phyloP scores from a whole-genome alignment of 1,140 invertebrate genomes.

The Colletes latitarsis region DNA sequence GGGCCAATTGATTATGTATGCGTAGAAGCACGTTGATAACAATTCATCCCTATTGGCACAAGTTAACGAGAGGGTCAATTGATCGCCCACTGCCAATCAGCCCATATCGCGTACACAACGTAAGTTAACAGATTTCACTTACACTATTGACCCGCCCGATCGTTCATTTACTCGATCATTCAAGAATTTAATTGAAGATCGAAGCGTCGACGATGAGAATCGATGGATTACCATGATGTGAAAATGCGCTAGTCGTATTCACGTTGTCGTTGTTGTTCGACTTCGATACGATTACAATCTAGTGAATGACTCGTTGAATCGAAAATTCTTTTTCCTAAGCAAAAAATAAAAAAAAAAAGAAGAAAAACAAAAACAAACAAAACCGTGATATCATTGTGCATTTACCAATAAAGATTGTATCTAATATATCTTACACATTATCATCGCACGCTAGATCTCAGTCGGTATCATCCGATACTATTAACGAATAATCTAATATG shows the following conservation, averaged over 20 bases:
- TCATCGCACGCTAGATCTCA: slow-evolving; percentile 14
- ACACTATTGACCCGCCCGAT: slow-evolving; percentile 73
- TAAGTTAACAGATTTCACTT: slow-evolving; percentile 77
- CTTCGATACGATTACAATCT: slow-evolving; percentile 44
- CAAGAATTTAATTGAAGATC: slow-evolving; percentile 67
- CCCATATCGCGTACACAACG: slow-evolving; percentile 59
- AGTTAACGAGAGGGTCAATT: slow-evolving; percentile 78
- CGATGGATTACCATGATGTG: slow-evolving; percentile 51
- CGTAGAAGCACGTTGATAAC: slow-evolving; percentile 71
- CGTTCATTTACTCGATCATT: slow-evolving; percentile 62
- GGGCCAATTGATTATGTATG: slow-evolving; percentile 75
- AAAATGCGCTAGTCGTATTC: slow-evolving; percentile 38
- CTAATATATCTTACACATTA: slow-evolving; percentile 15
- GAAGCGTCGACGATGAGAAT: slow-evolving; percentile 64
- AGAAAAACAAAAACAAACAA: no score
- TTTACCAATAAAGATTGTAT: background rate
- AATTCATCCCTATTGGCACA: slow-evolving; percentile 77
- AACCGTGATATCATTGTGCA: background rate
- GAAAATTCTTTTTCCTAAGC: background rate
- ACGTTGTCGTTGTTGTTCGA: background rate
- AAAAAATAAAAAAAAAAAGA: background rate
- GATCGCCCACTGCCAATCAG: slow-evolving; percentile 79
- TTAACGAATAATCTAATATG: slow-evolving; percentile 23
- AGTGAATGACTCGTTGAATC: slow-evolving; percentile 5
- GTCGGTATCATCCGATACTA: slow-evolving; percentile 12